Evolutionary conservation across 2,888 invertebrate species (phyloP), one percentile per base, ranked within the genome.

Genomic region (Bombylius discolor): DNA sequence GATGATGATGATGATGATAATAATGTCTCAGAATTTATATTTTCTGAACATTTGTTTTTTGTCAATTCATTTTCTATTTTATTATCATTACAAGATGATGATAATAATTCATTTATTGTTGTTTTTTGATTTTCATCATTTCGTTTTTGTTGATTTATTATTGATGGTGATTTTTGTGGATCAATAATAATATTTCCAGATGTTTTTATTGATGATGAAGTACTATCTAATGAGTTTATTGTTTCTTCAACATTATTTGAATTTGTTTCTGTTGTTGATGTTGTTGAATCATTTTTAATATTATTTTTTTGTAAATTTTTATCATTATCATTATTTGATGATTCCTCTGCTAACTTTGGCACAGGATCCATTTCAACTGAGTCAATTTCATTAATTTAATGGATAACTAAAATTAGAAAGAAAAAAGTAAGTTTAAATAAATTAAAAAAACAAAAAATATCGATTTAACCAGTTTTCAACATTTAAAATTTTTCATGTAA

Each of bases 361-460:
- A 56, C 56, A 59, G 59, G 49, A 56, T 59, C 59, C 59, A 59
- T 59, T 59, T 59, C 59, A 52, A 47, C 31, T 55, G 34, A 31
- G 51, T 47, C 32, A 45, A 50, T 51, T 55, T 47, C 32, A 45
- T 45, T 51, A 47, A 56, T 47, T 53, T 52, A 56, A 47, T 47
- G 42, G 55, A 55, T 50, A 55, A 54, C 59, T 59, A 47, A 3
- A 55, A 57, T 34, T 42, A 47, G 31, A 46, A 31, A 52, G 14
- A 34, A 47, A 23, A 23, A 23, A 23, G 23, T 23, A 23, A 3
- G 1, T 23, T 23, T 23, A 23, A 23, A 23, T 23, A 23, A n/a
- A n/a, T n/a, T n/a, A n/a, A n/a, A n/a, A 23, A 1, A 23, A 23
- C 23, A 23, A 23, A 23, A 23, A 23, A 23, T n/a, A n/a, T 23